Evolutionary conservation across 2,113 vertebrate genomes (phyloP).

Genomic region (Crypturellus undulatus): DNA sequence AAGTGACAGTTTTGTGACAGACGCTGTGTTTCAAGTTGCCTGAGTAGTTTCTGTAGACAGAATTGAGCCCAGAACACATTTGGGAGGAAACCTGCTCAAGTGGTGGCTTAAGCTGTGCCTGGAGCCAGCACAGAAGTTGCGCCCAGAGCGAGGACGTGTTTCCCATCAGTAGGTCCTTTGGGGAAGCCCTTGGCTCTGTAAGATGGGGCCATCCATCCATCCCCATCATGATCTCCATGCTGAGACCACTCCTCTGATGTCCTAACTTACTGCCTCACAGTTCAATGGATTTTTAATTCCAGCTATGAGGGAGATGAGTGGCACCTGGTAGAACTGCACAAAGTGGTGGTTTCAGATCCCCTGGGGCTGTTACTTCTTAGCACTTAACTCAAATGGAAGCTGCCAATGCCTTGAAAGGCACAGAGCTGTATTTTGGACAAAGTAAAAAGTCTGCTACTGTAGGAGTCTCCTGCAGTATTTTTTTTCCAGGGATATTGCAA

Average conservation of each 20-base stretch:
- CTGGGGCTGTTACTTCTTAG: neutral
- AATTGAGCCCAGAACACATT: neutral
- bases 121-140: neutral
- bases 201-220: neutral
- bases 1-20: neutral
- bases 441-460: neutral
- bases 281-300: neutral
- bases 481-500: neutral
- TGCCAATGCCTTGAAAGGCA: neutral
- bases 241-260: neutral
- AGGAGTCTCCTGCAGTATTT: neutral
- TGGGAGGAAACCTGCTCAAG: neutral
- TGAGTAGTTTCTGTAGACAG: neutral
- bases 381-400: neutral
- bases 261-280: neutral
- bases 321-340: neutral
- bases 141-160: rapidly evolving
- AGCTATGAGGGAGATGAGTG: neutral
- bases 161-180: neutral
- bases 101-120: neutral
- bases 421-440: neutral
- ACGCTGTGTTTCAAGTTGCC: neutral
- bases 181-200: neutral
- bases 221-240: neutral
- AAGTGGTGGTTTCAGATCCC: neutral